Conservation (phyloP, 2,888 invertebrate genomes). For the Oxyscelio sp. region DNA sequence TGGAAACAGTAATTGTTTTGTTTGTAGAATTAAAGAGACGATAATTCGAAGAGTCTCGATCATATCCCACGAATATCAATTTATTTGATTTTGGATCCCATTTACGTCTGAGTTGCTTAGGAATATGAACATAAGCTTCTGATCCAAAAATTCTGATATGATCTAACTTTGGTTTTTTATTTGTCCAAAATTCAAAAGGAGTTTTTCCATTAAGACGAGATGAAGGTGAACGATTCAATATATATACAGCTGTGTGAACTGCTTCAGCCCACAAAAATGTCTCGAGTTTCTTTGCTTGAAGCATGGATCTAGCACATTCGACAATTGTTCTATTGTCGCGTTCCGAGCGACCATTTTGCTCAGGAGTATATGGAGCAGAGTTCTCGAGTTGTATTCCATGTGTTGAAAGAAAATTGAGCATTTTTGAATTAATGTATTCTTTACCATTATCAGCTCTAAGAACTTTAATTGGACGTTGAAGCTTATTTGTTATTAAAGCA, state of each 20-base stretch:
- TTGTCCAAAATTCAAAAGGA: slow-evolving; percentile 65
- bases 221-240: slow-evolving; percentile 58
- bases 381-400: background rate
- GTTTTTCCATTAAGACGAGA: slow-evolving; percentile 14
- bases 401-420: background rate
- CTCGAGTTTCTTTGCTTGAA: slow-evolving; percentile 53
- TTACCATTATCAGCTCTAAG: slow-evolving; percentile 65
- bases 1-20: slow-evolving; percentile 3
- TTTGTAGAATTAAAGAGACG: slow-evolving; percentile 11
- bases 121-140: slow-evolving; percentile 52
- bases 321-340: slow-evolving; percentile 70
- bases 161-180: slow-evolving; percentile 61
- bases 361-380: no score
- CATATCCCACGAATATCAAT: slow-evolving; percentile 30
- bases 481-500: slow-evolving; percentile 55
- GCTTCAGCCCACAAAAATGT: slow-evolving; percentile 77
- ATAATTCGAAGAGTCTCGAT: slow-evolving; percentile 38
- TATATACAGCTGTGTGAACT: slow-evolving; percentile 74
- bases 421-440: slow-evolving; percentile 51
- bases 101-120: slow-evolving; percentile 63
- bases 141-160: slow-evolving; percentile 66
- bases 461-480: slow-evolving; percentile 29
- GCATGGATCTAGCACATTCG: slow-evolving; percentile 68
- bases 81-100: slow-evolving; percentile 68
- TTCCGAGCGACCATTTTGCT: slow-evolving; percentile 31